These are phyloP conservation scores for Drosophila imparisetae DNA, from an alignment of 2,888 invertebrate species.

Conservation along the genomic window DNA sequence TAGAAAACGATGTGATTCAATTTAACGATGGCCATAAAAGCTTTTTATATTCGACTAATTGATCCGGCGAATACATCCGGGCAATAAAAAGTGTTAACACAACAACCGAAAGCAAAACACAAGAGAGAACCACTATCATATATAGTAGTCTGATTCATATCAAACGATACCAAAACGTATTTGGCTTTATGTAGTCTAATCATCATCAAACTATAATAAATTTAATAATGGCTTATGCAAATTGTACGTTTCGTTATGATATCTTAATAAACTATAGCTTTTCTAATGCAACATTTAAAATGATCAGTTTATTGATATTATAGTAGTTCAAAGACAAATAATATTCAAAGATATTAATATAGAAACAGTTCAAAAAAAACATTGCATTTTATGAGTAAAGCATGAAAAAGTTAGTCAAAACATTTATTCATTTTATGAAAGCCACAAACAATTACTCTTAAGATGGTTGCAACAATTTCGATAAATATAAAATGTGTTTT, in stretches of 20 bases:
- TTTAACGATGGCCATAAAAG: constrained; percentile 63
- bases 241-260: not conserved
- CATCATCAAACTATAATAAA: not conserved
- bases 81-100: constrained; percentile 53
- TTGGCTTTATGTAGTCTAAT: not conserved
- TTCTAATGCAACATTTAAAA: not conserved
- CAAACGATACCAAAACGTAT: not conserved
- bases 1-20: constrained; percentile 48
- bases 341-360: not conserved
- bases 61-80: constrained; percentile 65
- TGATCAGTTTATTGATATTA: not conserved
- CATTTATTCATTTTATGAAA: not conserved
- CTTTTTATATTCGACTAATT: constrained; percentile 66
- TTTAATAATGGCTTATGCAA: not conserved
- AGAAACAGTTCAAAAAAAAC: not conserved
- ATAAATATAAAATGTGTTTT: not conserved
- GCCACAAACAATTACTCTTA: not conserved
- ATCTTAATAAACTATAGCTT: not conserved
- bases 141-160: not conserved
- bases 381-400: not conserved
- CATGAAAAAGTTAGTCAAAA: not conserved
- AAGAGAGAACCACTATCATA: not conserved
- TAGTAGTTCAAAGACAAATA: not conserved
- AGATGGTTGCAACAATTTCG: not conserved
- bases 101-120: constrained; percentile 11